Percentiles rank a stretch among this genome's conserved stretches.
Conservation (phyloP, 2,113 vertebrate species). For the Buteo buteo region DNA sequence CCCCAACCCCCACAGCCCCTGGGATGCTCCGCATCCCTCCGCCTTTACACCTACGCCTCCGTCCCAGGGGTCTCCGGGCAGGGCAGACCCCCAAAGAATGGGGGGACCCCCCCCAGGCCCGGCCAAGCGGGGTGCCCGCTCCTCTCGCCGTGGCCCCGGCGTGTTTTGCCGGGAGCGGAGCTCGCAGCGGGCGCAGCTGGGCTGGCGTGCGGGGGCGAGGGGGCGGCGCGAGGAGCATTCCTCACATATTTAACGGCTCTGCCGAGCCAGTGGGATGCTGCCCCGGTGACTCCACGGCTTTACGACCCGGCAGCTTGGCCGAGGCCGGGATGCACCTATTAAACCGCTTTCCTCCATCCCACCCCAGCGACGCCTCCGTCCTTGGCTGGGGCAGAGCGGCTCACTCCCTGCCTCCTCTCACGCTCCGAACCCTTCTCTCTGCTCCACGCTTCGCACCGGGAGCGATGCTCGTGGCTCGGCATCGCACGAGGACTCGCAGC, state of each 20-base stretch:
- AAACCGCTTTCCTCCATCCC: not conserved
- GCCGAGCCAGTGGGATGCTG: not conserved
- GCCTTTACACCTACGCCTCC: accelerated
- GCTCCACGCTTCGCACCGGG: accelerated
- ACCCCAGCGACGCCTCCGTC: accelerated
- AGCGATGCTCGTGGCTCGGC: accelerated
- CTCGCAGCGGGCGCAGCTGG: constrained; percentile 20
- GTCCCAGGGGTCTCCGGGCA: accelerated
- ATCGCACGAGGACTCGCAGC: accelerated
- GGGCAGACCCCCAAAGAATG: accelerated
- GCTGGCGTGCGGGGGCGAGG: constrained; percentile 31
- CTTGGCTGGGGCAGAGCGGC: accelerated
- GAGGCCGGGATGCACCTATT: not conserved
- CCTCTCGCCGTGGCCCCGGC: not conserved
- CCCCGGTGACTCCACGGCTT: not conserved
- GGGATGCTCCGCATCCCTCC: not conserved
- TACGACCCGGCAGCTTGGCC: not conserved
- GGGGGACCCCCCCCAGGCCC: accelerated
- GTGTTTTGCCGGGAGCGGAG: not conserved
- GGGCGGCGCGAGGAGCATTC: constrained; percentile 33
- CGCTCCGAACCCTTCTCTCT: accelerated
- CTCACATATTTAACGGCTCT: constrained; percentile 16
- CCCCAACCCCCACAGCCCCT: accelerated
- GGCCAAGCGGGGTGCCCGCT: not conserved
- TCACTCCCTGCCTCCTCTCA: accelerated